A percentile compares a stretch with the other conserved stretches of the same genome.
phyloP scores from a whole-genome alignment of 2,113 vertebrate species.

The Lamprotornis superbus region DNA sequence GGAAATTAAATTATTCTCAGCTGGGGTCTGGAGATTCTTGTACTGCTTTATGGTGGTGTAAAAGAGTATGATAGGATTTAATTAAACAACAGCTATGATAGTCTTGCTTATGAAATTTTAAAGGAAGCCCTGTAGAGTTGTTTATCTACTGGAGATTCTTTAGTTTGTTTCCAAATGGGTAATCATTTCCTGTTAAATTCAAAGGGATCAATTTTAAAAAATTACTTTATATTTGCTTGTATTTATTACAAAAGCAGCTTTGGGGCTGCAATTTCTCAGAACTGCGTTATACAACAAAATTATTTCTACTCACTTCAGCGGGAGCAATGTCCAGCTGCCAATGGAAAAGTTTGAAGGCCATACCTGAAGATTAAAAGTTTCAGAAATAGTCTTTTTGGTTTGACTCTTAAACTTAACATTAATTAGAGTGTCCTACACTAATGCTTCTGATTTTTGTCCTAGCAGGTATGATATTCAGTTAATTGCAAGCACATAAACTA shows the following conservation, averaged over 20 bases:
- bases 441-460: neutral
- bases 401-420: neutral
- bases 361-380: neutral
- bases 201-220: neutral
- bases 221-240: neutral
- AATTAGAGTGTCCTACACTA: neutral
- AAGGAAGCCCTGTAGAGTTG: neutral
- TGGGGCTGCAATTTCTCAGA: neutral
- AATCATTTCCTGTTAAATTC: neutral
- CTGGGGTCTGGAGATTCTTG: neutral
- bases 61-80: neutral
- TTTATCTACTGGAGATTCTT: neutral
- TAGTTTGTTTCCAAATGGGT: neutral
- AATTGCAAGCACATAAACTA: neutral
- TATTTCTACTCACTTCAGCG: neutral
- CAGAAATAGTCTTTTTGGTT: neutral
- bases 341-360: neutral
- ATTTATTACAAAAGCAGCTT: neutral
- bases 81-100: neutral
- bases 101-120: neutral
- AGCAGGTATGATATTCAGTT: neutral
- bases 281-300: neutral
- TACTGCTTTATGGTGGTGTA: neutral
- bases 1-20: neutral
- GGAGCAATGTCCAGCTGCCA: neutral